Percentiles rank a stretch among this genome's conserved stretches.
phyloP scores from a whole-genome alignment of 1,140 invertebrate species.

The Ephestia elutella region DNA sequence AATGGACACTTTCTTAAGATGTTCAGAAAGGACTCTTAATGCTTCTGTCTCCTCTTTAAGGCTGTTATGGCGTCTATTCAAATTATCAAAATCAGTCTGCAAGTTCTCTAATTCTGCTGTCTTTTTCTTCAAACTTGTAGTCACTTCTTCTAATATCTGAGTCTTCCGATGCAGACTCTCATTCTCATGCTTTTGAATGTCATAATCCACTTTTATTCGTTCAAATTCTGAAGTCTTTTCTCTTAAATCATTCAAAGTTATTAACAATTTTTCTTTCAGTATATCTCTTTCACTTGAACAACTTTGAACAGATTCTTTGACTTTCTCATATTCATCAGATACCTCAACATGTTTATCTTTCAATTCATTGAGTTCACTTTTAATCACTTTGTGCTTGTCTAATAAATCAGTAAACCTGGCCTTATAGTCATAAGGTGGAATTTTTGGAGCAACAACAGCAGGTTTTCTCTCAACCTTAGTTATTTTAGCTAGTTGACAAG shows the following conservation, averaged over 20 bases:
- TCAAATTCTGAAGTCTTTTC: slow-evolving; percentile 51
- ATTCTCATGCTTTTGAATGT: slow-evolving; percentile 55
- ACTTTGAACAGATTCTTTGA: slow-evolving; percentile 51
- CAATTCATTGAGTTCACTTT: slow-evolving; percentile 69
- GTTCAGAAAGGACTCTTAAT: slow-evolving; percentile 51
- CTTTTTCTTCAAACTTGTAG: slow-evolving; percentile 56
- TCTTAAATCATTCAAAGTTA: slow-evolving; percentile 49
- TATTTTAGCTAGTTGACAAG: slow-evolving; percentile 36
- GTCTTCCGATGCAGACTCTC: slow-evolving; percentile 55
- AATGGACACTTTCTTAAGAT: slow-evolving; percentile 57
- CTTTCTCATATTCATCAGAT: slow-evolving; percentile 71
- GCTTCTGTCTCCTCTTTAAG: slow-evolving; percentile 59
- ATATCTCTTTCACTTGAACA: slow-evolving; percentile 42
- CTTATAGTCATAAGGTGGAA: slow-evolving; percentile 77
- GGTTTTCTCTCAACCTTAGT: slow-evolving; percentile 53
- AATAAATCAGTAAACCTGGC: slow-evolving; percentile 75
- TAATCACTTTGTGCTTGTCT: slow-evolving; percentile 75
- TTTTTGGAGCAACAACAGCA: slow-evolving; percentile 54
- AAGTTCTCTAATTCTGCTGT: slow-evolving; percentile 50
- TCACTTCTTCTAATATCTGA: slow-evolving; percentile 54
- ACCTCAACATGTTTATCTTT: slow-evolving; percentile 73
- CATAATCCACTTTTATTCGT: slow-evolving; percentile 54
- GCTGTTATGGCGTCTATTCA: slow-evolving; percentile 50
- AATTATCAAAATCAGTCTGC: slow-evolving; percentile 43
- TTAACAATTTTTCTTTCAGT: slow-evolving; percentile 56